Evolutionary conservation across 2,888 invertebrate genomes (phyloP), one percentile per base, ranked within the genome.

Genomic region (Lepetodrilus schrolli): DNA sequence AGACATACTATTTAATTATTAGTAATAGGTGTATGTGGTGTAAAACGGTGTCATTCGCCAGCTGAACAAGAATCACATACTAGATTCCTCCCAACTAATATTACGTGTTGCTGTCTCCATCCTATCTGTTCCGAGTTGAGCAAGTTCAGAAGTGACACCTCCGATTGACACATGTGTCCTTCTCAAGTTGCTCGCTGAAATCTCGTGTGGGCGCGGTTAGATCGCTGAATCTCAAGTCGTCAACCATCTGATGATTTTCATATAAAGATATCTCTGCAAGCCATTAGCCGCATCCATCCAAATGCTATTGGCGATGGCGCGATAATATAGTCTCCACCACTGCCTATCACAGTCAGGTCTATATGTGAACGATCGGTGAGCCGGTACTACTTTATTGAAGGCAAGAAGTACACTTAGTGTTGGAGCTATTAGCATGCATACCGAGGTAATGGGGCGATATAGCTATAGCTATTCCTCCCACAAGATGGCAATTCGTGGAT

Each of bases 371-470:
- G 34, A 10, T 3, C 21, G 58, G 58, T 58, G 26, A 58, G 58
- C 34, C 13, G 58, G 58, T 58, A 34, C 58, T 58, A 17, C 8
- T 13, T 21, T 30, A 58, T 58, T 58, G 66, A 38, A 37, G 66
- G 66, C 66, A 38, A 20, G 66, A 7, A 17, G 68, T 68, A 47
- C 68, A 68, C 23, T 13, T 4, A 8, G 47, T 48, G 34, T 51
- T 72, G 30, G 30, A 43, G 38, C 72, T 58, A 65, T 72, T 72
- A 72, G 48, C 72, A 72, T 66, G 47, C 72, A 72, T 66, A 65
- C 72, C 72, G 21, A 4, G 17, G 65, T 72, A 72, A 72, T 72
- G 49, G 66, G 66, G 49, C 66, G 7, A 43, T 17, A 58, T 34
- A 30, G 58, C 26, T 34, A 17, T 34, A n/a, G 58, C 34, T 58